Conservation (phyloP, 2,797 vertebrate genomes). For the Crax fasciolata region DNA sequence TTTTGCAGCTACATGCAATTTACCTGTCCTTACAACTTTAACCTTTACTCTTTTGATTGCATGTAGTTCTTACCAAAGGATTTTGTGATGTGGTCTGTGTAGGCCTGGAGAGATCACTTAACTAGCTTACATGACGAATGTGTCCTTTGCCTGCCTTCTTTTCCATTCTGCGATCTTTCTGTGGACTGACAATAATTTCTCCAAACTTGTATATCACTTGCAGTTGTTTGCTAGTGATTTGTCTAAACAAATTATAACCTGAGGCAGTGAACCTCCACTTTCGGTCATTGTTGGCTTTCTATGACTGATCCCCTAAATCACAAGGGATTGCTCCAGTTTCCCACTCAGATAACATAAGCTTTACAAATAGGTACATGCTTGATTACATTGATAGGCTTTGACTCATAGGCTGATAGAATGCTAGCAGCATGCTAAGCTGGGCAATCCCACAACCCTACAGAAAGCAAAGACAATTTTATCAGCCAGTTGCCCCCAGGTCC, state of each 20-base stretch:
- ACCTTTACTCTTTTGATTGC: neutral
- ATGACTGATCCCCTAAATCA: neutral
- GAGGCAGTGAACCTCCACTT: neutral
- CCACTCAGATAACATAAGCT: neutral
- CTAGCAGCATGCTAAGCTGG: neutral
- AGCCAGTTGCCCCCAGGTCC: neutral
- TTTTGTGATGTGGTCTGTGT: neutral
- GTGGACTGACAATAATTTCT: neutral
- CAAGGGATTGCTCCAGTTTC: neutral
- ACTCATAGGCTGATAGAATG: neutral
- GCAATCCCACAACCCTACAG: neutral
- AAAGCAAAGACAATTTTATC: neutral
- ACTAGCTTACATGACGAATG: neutral
- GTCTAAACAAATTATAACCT: neutral
- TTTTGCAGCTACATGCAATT: neutral
- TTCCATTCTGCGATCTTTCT: neutral
- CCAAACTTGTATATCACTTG: neutral
- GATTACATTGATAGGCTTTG: slow-evolving; percentile 14
- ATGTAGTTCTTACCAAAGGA: neutral
- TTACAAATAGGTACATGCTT: neutral
- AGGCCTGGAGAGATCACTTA: neutral
- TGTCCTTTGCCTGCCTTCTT: neutral
- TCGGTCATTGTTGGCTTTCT: neutral
- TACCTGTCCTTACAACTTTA: neutral
- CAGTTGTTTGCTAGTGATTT: neutral